Conservation (phyloP, 2,888 invertebrate species). For the Anthophora plumipes region DNA sequence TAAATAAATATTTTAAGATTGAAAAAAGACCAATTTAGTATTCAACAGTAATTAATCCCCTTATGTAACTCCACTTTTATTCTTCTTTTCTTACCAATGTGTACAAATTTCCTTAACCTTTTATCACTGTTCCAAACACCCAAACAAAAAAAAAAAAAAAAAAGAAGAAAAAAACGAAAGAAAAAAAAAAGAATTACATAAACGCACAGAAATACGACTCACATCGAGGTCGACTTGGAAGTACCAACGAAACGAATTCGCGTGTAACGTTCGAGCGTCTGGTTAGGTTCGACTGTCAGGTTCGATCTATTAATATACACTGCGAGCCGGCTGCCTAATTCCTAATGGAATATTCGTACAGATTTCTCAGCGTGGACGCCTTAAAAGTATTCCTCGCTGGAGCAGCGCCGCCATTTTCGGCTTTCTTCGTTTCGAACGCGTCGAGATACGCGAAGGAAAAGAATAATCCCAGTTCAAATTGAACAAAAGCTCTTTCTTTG, state of each 20-base stretch:
- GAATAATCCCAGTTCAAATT: neutral
- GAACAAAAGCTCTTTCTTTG: neutral
- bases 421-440: too few relatives aligned
- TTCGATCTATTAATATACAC: conserved; percentile 80
- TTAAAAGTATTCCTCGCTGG: conserved; percentile 68
- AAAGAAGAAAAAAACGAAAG: neutral
- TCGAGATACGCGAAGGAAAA: neutral
- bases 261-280: conserved; percentile 71
- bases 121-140: neutral
- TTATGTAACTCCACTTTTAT: too few relatives aligned
- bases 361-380: conserved; percentile 61
- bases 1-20: too few relatives aligned
- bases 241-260: conserved; percentile 56
- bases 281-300: conserved; percentile 81
- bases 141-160: neutral
- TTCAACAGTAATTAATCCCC: too few relatives aligned
- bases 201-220: conserved; percentile 29
- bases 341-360: conserved; percentile 72
- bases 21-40: too few relatives aligned
- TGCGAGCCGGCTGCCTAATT: conserved; percentile 71
- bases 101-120: too few relatives aligned
- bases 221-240: conserved; percentile 29
- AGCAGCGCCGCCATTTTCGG: conserved; percentile 1
- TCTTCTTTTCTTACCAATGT: too few relatives aligned
- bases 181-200: neutral